These are phyloP conservation scores for Trichacis sp. DNA, from an alignment of 2,888 invertebrate species.

Conservation along the genomic window DNA sequence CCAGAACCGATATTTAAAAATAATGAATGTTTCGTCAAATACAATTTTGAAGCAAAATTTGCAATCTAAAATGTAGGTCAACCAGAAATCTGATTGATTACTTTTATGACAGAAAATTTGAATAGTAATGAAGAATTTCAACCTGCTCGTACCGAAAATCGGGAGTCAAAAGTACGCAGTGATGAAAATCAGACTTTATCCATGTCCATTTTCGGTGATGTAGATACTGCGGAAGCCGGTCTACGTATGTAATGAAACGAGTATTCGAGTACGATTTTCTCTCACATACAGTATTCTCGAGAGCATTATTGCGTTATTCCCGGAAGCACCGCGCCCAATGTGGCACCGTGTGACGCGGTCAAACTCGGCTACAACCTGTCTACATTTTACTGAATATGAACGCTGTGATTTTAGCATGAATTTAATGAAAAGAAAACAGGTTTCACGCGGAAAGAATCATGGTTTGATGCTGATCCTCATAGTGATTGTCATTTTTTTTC, in stretches of 20 bases:
- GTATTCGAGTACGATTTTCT: slow-evolving; percentile 9
- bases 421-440: no score
- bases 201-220: background rate
- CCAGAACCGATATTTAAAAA: no score
- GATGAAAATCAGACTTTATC: background rate
- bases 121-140: no score
- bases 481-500: no score
- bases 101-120: no score
- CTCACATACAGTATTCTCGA: slow-evolving; percentile 1
- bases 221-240: background rate
- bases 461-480: no score
- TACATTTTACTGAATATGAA: slow-evolving; percentile 18
- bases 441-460: no score
- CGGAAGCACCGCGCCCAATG: slow-evolving; percentile 14
- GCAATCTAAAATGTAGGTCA: no score
- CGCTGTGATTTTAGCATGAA: slow-evolving; percentile 7
- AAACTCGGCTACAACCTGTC: slow-evolving; percentile 1
- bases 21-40: no score
- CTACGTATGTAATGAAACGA: background rate
- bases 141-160: no score
- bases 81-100: no score
- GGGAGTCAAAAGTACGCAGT: background rate
- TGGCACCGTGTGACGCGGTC: slow-evolving; percentile 8
- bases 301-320: slow-evolving; percentile 13
- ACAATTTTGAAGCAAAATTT: no score